Evolutionary conservation across 2,797 vertebrate species (phyloP).

Genomic region (Botia kubotai): DNA sequence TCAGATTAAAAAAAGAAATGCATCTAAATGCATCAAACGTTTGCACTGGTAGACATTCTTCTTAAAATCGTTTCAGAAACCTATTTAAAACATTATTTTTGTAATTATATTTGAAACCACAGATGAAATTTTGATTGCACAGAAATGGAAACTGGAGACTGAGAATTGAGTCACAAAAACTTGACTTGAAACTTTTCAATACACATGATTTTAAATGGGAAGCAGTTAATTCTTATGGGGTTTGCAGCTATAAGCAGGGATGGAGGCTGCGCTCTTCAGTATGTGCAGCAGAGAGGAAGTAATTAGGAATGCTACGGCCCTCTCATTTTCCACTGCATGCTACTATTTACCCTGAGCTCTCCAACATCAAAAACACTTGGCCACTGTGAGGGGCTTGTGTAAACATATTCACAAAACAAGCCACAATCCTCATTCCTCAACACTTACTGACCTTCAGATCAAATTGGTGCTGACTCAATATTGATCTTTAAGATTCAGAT

Average conservation of each 20-base stretch:
- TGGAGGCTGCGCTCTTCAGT: slow-evolving; percentile 58
- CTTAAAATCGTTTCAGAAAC: too few species aligned
- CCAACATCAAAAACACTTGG: slow-evolving; percentile 60
- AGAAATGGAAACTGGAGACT: too few species aligned
- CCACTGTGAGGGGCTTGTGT: slow-evolving; percentile 49
- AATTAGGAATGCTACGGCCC: slow-evolving; percentile 75
- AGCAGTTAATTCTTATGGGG: slow-evolving; percentile 39
- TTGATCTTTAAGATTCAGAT: not conserved
- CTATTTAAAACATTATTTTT: too few species aligned
- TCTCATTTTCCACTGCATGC: slow-evolving; percentile 65
- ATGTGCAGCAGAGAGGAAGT: slow-evolving; percentile 74
- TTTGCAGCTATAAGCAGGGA: slow-evolving; percentile 20
- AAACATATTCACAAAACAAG: slow-evolving; percentile 64
- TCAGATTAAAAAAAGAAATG: not conserved
- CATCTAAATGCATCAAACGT: not conserved
- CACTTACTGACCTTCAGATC: not conserved
- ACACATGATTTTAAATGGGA: too few species aligned
- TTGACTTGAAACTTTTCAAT: too few species aligned
- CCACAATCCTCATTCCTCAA: slow-evolving; percentile 39
- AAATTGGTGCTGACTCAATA: not conserved
- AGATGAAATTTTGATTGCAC: too few species aligned
- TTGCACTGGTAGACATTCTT: too few species aligned
- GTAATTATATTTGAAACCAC: too few species aligned
- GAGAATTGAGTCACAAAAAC: too few species aligned
- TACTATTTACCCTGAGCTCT: slow-evolving; percentile 66